phyloP scores from a whole-genome alignment of 2,888 invertebrate genomes.

The Andrena camellia region DNA sequence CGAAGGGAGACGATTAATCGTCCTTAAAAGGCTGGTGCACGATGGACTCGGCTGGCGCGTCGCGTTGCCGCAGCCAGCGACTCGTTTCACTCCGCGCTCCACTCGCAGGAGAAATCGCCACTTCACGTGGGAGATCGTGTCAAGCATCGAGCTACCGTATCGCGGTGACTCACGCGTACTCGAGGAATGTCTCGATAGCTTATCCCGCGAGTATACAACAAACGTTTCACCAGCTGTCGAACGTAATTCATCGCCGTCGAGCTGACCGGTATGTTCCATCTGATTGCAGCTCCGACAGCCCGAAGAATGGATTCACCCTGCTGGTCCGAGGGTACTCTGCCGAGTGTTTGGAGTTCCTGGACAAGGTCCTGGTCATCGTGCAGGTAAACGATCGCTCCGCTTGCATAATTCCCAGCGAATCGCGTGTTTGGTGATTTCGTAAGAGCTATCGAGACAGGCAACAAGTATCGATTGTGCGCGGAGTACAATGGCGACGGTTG shows the following conservation, averaged over 20 bases:
- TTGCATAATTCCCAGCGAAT: background rate
- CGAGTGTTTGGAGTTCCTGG: constrained; percentile 86
- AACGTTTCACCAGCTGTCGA: background rate
- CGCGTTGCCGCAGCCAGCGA: constrained; percentile 60
- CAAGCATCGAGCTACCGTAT: constrained; percentile 51
- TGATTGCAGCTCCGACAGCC: constrained; percentile 83
- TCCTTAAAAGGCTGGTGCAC: background rate
- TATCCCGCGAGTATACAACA: constrained; percentile 8
- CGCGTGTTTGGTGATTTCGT: background rate
- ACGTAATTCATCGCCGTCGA: constrained; percentile 6
- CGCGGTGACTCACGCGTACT: constrained; percentile 55
- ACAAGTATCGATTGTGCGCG: constrained; percentile 7
- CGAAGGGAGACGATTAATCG: constrained; percentile 22
- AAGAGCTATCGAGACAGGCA: background rate
- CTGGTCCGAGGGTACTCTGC: constrained; percentile 85
- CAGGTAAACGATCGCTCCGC: constrained; percentile 76
- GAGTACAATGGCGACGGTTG: background rate
- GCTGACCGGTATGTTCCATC: background rate
- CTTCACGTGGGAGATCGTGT: constrained; percentile 64
- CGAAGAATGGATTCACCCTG: constrained; percentile 86
- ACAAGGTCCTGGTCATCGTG: constrained; percentile 85
- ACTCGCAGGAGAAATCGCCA: constrained; percentile 61
- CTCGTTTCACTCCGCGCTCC: constrained; percentile 57
- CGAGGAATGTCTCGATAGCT: constrained; percentile 50
- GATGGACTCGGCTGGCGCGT: no score